Conservation (phyloP, 2,888 invertebrate species). For the Limenitis arthemis region DNA sequence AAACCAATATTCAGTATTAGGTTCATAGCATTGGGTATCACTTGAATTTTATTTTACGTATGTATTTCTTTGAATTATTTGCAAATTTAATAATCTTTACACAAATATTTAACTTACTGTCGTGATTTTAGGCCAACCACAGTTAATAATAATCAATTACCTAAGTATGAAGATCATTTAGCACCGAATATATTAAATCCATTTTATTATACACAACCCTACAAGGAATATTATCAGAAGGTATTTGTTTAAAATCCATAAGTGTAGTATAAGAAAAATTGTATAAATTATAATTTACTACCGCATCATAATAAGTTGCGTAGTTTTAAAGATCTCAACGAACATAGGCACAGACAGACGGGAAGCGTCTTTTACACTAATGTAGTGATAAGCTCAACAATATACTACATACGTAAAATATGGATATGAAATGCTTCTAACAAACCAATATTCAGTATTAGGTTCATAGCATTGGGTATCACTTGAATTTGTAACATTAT, state of each 20-base stretch:
- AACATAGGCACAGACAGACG: no score
- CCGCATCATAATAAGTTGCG: background rate
- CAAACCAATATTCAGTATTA: slow-evolving; percentile 41
- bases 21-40: slow-evolving; percentile 21
- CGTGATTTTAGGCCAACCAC: slow-evolving; percentile 6
- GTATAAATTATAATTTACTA: slow-evolving; percentile 1
- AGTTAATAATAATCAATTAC: slow-evolving; percentile 1
- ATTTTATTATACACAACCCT: slow-evolving; percentile 1
- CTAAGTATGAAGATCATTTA: slow-evolving; percentile 6
- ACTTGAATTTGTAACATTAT: slow-evolving; percentile 20
- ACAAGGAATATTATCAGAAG: slow-evolving; percentile 18
- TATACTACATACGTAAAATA: slow-evolving; percentile 19
- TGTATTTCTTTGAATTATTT: no score
- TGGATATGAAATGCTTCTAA: slow-evolving; percentile 46
- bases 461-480: slow-evolving; percentile 23
- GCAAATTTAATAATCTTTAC: no score
- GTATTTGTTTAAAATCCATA: slow-evolving; percentile 9
- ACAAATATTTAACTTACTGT: no score
- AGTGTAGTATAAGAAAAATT: no score
- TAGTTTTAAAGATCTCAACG: background rate
- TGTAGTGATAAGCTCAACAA: no score
- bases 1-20: slow-evolving; percentile 40
- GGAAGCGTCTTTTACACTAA: no score
- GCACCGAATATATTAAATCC: slow-evolving; percentile 1
- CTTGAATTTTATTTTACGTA: slow-evolving; percentile 18